phyloP scores from a whole-genome alignment of 2,113 vertebrate genomes.

The Morone saxatilis region DNA sequence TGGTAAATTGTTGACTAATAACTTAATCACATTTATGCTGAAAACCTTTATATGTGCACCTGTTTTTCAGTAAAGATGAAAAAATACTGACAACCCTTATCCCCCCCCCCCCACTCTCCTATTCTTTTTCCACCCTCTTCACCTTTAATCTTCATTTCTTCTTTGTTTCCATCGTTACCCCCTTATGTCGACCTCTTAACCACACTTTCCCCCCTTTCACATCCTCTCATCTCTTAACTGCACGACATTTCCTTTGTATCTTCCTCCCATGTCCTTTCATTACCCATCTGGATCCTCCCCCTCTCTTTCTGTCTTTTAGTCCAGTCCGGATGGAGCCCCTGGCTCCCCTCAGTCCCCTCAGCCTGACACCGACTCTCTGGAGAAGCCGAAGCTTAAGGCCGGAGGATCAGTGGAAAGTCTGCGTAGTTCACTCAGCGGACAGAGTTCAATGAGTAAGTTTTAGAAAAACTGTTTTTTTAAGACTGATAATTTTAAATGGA shows the following conservation, averaged over 20 bases:
- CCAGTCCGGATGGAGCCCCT: constrained; percentile 88
- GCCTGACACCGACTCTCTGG: constrained; percentile 88
- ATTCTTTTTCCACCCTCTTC: background rate
- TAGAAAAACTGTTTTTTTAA: background rate
- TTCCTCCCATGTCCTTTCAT: constrained; percentile 5
- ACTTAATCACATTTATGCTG: too few relatives aligned
- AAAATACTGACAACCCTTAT: background rate
- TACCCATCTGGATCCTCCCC: constrained; percentile 27
- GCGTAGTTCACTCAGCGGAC: constrained; percentile 95
- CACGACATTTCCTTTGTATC: constrained; percentile 12
- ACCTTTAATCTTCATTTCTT: background rate
- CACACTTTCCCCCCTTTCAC: background rate
- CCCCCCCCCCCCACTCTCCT: background rate
- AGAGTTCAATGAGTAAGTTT: constrained; percentile 96
- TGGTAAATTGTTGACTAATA: background rate
- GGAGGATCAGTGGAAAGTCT: constrained; percentile 98
- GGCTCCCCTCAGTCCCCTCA: constrained; percentile 88
- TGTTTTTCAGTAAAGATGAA: background rate
- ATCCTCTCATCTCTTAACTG: background rate
- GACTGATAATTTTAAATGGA: background rate
- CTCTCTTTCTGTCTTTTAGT: constrained; percentile 78
- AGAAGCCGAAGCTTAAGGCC: constrained; percentile 96
- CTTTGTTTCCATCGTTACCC: background rate
- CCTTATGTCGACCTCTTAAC: background rate
- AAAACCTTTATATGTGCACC: background rate